phyloP scores from a whole-genome alignment of 2,113 vertebrate genomes.

The cattle (Bos taurus) region DNA sequence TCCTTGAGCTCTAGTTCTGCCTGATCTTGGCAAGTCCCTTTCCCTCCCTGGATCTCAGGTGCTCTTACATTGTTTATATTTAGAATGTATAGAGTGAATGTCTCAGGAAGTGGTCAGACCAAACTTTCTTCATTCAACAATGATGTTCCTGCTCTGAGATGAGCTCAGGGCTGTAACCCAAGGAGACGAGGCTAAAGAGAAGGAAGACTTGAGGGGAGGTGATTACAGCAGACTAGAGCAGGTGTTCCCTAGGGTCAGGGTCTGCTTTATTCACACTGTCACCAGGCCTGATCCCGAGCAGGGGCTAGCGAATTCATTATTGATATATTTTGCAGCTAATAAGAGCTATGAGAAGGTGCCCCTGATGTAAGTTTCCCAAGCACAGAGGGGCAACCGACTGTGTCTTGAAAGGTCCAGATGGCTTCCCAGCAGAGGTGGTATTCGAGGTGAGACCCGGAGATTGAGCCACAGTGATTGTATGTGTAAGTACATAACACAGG shows the following conservation, averaged over 20 bases:
- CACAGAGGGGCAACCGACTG: neutral
- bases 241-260: no score
- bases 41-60: neutral
- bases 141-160: neutral
- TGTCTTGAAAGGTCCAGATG: neutral
- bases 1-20: neutral
- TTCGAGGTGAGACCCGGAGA: neutral
- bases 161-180: neutral
- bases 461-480: neutral
- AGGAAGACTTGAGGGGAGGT: neutral
- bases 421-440: neutral
- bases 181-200: neutral
- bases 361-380: neutral
- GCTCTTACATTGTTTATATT: neutral
- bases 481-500: neutral
- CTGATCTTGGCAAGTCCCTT: neutral
- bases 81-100: neutral
- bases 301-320: fast-evolving
- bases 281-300: neutral
- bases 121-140: neutral
- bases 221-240: fast-evolving
- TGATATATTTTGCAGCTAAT: neutral
- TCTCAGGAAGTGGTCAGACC: neutral
- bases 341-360: neutral
- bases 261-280: neutral